These are phyloP conservation scores for Cosmorhoe ocellata DNA, from an alignment of 2,888 invertebrate genomes.

Conservation along the genomic window DNA sequence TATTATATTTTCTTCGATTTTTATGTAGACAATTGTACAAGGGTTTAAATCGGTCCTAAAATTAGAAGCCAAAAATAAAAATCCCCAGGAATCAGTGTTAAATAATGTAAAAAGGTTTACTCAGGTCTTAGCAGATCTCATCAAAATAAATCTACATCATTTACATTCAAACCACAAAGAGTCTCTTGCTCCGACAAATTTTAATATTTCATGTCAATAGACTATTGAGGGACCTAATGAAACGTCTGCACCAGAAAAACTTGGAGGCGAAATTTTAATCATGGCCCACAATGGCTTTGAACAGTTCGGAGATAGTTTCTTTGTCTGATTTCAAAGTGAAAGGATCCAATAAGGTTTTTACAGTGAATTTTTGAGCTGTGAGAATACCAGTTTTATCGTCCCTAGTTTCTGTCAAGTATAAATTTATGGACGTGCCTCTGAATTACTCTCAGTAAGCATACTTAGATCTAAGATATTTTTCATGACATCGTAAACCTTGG, in stretches of 20 bases:
- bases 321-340: slow-evolving; percentile 24
- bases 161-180: slow-evolving; percentile 27
- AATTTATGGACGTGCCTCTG: too few relatives aligned
- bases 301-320: slow-evolving; percentile 28
- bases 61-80: too few relatives aligned
- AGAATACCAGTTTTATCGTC: too few relatives aligned
- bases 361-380: too few relatives aligned
- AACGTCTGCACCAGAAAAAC: slow-evolving; percentile 31
- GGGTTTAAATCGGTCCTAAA: too few relatives aligned
- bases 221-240: slow-evolving; percentile 26
- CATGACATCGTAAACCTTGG: too few relatives aligned
- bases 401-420: too few relatives aligned
- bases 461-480: too few relatives aligned
- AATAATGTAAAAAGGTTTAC: background rate
- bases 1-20: too few relatives aligned
- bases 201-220: slow-evolving; percentile 42
- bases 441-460: too few relatives aligned
- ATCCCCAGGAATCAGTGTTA: too few relatives aligned
- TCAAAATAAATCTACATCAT: slow-evolving; percentile 22
- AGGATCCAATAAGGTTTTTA: background rate
- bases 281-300: slow-evolving; percentile 25
- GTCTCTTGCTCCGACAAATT: slow-evolving; percentile 32
- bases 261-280: slow-evolving; percentile 33
- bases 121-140: slow-evolving; percentile 4
- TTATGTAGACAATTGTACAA: too few relatives aligned